A percentile compares a stretch with the other conserved stretches of the same genome.
phyloP scores from a whole-genome alignment of 2,888 invertebrate genomes.

The Bibio marci region DNA sequence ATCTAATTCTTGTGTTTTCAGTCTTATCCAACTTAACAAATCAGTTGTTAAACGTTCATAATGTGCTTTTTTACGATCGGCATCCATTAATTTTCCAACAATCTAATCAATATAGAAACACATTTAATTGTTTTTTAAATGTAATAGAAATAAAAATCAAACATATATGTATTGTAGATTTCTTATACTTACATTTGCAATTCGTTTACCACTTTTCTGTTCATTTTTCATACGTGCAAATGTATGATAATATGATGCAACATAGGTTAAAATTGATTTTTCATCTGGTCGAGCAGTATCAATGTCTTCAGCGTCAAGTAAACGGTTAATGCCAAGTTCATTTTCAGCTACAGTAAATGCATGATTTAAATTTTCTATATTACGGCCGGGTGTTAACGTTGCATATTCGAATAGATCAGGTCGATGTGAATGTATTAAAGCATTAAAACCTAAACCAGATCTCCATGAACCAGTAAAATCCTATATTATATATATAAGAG shows the following conservation, averaged over 20 bases:
- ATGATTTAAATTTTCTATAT: constrained; percentile 92
- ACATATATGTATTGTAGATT: too few relatives aligned
- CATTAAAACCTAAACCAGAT: constrained; percentile 93
- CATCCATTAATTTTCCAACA: constrained; percentile 88
- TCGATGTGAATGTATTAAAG: constrained; percentile 92
- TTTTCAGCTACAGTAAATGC: constrained; percentile 91
- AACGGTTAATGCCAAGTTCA: constrained; percentile 76
- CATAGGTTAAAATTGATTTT: constrained; percentile 97
- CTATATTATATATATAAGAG: constrained; percentile 6
- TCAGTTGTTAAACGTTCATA: constrained; percentile 74
- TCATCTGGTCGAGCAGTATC: constrained; percentile 91
- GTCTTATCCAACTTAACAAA: constrained; percentile 84
- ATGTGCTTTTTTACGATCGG: constrained; percentile 77
- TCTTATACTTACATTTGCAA: constrained; percentile 73
- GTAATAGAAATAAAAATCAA: too few relatives aligned
- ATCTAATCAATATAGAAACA: constrained; percentile 44
- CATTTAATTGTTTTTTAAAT: too few relatives aligned
- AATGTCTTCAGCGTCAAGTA: constrained; percentile 93
- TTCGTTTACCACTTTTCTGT: constrained; percentile 90
- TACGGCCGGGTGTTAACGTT: constrained; percentile 57
- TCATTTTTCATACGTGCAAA: constrained; percentile 99
- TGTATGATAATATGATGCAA: constrained; percentile 97
- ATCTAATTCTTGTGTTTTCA: constrained; percentile 66
- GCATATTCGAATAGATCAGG: constrained; percentile 89
- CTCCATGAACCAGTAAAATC: constrained; percentile 92